phyloP scores from a whole-genome alignment of 2,888 invertebrate genomes.

The Idaea dimidiata region DNA sequence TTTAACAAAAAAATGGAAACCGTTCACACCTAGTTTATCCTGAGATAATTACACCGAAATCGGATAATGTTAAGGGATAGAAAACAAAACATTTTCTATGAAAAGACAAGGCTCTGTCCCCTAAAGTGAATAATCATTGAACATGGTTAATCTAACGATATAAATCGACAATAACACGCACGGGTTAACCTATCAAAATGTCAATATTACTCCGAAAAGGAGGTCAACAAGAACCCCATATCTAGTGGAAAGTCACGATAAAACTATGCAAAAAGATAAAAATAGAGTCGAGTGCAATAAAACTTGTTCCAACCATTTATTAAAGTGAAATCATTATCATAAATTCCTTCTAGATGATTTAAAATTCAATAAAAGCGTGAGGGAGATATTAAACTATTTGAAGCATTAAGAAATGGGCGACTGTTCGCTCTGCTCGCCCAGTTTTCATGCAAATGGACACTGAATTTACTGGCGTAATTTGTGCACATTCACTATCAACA shows the following conservation, averaged over 20 bases:
- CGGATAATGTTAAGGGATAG: too few relatives aligned
- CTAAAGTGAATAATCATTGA: too few relatives aligned
- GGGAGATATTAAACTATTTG: slow-evolving; percentile 5
- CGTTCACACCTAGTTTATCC: too few relatives aligned
- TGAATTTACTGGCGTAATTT: slow-evolving; percentile 6
- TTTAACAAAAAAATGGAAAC: too few relatives aligned
- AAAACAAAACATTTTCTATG: too few relatives aligned
- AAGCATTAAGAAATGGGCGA: slow-evolving; percentile 3
- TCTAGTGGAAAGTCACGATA: neutral
- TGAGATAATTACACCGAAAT: too few relatives aligned
- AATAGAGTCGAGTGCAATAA: neutral
- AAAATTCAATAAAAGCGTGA: slow-evolving; percentile 3
- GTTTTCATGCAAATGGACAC: slow-evolving; percentile 5
- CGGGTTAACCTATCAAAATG: too few relatives aligned
- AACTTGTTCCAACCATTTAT: neutral
- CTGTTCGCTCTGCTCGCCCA: neutral
- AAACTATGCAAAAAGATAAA: neutral
- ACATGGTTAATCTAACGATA: too few relatives aligned
- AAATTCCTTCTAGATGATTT: neutral
- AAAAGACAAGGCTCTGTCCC: too few relatives aligned
- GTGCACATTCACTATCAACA: slow-evolving; percentile 3
- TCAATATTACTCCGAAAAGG: too few relatives aligned
- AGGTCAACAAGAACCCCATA: neutral
- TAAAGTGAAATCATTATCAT: neutral
- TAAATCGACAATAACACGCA: too few relatives aligned